Conservation (phyloP, 2,797 vertebrate genomes). For the Cyprinella venusta region DNA sequence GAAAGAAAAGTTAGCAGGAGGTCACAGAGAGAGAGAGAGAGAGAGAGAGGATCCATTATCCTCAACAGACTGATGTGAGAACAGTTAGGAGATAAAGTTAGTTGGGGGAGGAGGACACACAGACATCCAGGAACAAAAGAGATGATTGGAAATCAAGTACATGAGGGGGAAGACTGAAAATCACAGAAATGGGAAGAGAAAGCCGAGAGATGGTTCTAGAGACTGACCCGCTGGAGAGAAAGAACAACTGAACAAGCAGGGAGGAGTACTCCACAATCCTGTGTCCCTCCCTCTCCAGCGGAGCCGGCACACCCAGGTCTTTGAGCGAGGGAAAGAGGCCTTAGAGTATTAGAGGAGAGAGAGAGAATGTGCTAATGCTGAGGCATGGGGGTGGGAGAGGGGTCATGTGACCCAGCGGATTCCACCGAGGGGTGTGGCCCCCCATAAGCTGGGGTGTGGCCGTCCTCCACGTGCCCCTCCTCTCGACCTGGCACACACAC, state of each 20-base stretch:
- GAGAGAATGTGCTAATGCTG: conserved; percentile 62
- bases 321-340: conserved; percentile 58
- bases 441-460: conserved; percentile 79
- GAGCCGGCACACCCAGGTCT: conserved; percentile 80
- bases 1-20: conserved; percentile 6
- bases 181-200: background rate
- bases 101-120: conserved; percentile 20
- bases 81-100: background rate
- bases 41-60: conserved; percentile 29
- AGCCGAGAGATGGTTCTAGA: conserved; percentile 39
- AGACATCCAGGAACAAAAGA: conserved; percentile 29
- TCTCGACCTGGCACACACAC: conserved; percentile 48
- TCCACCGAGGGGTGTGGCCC: conserved; percentile 78
- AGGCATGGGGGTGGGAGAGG: conserved; percentile 53
- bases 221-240: conserved; percentile 47
- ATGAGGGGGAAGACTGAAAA: background rate
- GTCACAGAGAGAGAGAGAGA: conserved; percentile 15
- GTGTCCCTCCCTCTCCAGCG: conserved; percentile 76
- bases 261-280: conserved; percentile 73
- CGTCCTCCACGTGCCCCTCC: conserved; percentile 47
- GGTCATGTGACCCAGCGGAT: conserved; percentile 75
- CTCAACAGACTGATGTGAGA: background rate
- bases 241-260: conserved; percentile 64
- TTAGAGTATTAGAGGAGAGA: conserved; percentile 59
- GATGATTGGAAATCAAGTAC: conserved; percentile 38